These are phyloP conservation scores for Thaumatotibia leucotreta DNA, from an alignment of 1,140 invertebrate species.

Conservation along the genomic window DNA sequence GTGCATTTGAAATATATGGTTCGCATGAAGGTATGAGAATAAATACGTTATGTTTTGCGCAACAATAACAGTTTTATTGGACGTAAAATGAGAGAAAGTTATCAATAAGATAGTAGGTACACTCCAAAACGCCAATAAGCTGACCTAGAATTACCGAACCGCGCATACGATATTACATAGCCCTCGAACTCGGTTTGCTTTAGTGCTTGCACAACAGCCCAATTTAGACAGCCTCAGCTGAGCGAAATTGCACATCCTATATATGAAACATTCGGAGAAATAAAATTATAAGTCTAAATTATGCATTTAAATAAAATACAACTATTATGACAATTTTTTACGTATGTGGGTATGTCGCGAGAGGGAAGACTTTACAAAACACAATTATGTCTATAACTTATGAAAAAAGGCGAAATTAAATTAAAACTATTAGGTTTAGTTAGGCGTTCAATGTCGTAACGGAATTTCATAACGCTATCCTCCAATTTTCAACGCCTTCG, in stretches of 20 bases:
- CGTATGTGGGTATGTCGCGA: too few relatives aligned
- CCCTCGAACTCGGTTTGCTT: constrained; percentile 33
- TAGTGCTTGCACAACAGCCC: constrained; percentile 40
- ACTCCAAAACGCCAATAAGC: background rate
- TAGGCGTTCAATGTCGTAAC: too few relatives aligned
- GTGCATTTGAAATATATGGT: too few relatives aligned
- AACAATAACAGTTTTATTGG: background rate
- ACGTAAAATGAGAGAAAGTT: background rate
- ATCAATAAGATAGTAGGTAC: background rate
- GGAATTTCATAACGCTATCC: too few relatives aligned
- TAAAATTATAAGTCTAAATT: constrained; percentile 30
- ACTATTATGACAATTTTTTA: background rate
- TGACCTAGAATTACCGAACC: background rate
- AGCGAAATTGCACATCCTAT: constrained; percentile 42
- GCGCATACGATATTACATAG: constrained; percentile 30
- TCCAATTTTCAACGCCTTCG: too few relatives aligned
- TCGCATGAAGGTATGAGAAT: too few relatives aligned
- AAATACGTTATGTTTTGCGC: background rate
- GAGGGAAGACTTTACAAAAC: too few relatives aligned
- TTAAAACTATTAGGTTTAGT: too few relatives aligned
- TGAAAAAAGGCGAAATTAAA: too few relatives aligned
- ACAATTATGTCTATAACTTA: too few relatives aligned
- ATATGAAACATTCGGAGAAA: constrained; percentile 35
- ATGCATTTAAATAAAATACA: too few relatives aligned
- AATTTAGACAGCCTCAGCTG: constrained; percentile 39